Conservation (phyloP, 2,797 vertebrate genomes). For the Rachycentron canadum region DNA sequence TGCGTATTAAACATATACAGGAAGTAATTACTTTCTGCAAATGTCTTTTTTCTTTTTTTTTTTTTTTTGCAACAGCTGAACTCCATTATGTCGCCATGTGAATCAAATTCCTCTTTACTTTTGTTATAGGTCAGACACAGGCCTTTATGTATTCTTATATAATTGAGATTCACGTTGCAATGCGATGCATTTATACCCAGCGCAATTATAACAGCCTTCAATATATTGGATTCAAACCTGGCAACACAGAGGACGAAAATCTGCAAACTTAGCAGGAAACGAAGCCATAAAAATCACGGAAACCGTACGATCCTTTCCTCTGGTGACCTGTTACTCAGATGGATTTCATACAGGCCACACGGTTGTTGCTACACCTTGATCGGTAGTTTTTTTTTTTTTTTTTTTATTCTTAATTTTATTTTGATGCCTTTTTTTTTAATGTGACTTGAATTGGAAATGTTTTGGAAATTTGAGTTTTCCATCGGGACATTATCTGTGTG, state of each 20-base stretch:
- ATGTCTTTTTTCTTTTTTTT: not conserved
- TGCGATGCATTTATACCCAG: not conserved
- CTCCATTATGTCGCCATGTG: slow-evolving; percentile 2
- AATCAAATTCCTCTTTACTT: slow-evolving; percentile 25
- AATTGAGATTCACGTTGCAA: not conserved
- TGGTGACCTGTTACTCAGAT: slow-evolving; percentile 58
- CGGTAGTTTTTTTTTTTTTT: not conserved
- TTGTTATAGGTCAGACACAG: slow-evolving; percentile 7
- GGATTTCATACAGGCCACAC: slow-evolving; percentile 77
- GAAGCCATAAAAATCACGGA: slow-evolving; percentile 78
- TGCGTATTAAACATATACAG: not conserved
- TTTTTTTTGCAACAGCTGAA: not conserved
- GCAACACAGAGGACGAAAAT: slow-evolving; percentile 62
- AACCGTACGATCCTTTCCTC: slow-evolving; percentile 65
- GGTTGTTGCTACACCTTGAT: slow-evolving; percentile 57
- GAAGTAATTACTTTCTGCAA: not conserved
- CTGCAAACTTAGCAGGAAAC: slow-evolving; percentile 84
- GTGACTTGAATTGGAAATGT: slow-evolving; percentile 54
- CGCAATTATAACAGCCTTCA: not conserved
- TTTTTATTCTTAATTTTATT: no score
- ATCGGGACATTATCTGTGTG: slow-evolving; percentile 40
- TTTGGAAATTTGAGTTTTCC: slow-evolving; percentile 59
- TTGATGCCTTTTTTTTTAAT: not conserved
- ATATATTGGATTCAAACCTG: slow-evolving; percentile 39
- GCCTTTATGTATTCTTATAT: slow-evolving; percentile 10